Conservation (phyloP, 2,888 invertebrate species). For the Odontothrips loti region DNA sequence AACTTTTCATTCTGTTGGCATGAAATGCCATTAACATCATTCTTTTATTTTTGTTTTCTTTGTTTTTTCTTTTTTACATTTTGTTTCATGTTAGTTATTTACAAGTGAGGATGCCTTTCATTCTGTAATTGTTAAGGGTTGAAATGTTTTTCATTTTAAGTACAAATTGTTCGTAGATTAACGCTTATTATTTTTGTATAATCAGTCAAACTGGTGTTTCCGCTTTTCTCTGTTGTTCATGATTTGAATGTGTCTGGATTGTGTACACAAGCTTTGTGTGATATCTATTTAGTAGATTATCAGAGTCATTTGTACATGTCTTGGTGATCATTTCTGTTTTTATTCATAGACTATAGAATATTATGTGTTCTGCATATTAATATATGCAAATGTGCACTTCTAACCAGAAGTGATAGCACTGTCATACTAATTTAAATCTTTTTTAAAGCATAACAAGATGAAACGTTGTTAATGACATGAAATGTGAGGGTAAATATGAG, state of each 20-base stretch:
- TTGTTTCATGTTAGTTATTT: not conserved
- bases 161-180: constrained; percentile 15
- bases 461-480: no score
- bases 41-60: not conserved
- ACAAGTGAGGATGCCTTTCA: not conserved
- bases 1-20: not conserved
- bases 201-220: constrained; percentile 12
- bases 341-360: not conserved
- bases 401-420: not conserved
- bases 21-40: not conserved
- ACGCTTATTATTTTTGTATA: constrained; percentile 21
- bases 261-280: constrained; percentile 10
- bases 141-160: constrained; percentile 10
- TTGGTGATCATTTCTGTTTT: not conserved
- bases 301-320: not conserved
- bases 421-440: no score
- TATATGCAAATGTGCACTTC: not conserved
- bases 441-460: no score
- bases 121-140: not conserved
- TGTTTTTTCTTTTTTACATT: not conserved
- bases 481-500: no score
- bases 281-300: not conserved
- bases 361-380: not conserved
- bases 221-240: not conserved
- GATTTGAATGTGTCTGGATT: not conserved